phyloP scores from a whole-genome alignment of 2,888 invertebrate species.

The Monopis laevigella region DNA sequence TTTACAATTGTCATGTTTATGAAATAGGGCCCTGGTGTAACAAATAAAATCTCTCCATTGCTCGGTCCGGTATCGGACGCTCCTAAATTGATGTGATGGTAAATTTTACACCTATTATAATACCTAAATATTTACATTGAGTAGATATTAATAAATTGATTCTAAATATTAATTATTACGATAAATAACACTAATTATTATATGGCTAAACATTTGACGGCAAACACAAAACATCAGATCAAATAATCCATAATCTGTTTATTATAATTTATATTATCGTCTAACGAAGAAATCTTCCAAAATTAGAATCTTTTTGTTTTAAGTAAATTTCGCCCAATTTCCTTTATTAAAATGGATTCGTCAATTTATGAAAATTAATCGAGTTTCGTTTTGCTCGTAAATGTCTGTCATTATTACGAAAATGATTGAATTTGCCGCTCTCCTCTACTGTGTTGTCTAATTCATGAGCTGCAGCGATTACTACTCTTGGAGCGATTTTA shows the following conservation, averaged over 20 bases:
- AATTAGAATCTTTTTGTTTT: slow-evolving; percentile 1
- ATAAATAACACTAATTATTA: no score
- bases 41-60: no score
- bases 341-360: slow-evolving; percentile 27
- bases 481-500: not conserved
- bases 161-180: no score
- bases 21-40: no score
- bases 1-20: no score
- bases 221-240: not conserved
- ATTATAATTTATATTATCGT: not conserved
- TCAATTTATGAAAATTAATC: slow-evolving; percentile 44
- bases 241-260: not conserved
- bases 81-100: no score
- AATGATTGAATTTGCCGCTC: slow-evolving; percentile 30
- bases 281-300: not conserved
- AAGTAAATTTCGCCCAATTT: not conserved
- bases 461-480: not conserved
- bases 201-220: not conserved
- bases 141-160: no score
- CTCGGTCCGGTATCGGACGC: no score
- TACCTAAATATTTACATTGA: no score
- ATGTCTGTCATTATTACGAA: slow-evolving; percentile 38
- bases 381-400: slow-evolving; percentile 38
- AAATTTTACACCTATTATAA: no score
- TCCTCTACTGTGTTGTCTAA: not conserved